Evolutionary conservation across 2,888 invertebrate genomes (phyloP).

Genomic region (Phortica magna): DNA sequence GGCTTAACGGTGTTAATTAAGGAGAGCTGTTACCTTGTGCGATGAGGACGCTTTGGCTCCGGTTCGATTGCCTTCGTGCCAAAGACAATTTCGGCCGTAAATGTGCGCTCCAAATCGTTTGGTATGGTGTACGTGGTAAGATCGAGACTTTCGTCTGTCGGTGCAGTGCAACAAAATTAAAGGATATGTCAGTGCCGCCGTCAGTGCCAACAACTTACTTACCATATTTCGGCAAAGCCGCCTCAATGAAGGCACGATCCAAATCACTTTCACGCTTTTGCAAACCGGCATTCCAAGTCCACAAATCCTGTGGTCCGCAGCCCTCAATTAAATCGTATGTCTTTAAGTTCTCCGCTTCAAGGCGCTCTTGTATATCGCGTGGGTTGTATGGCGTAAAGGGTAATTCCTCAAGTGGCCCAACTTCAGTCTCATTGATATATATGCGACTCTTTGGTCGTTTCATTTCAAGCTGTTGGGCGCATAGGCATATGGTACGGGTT

Average conservation of each 20-base stretch:
- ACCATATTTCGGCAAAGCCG: slow-evolving; percentile 65
- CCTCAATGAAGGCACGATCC: slow-evolving; percentile 61
- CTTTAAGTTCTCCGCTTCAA: slow-evolving; percentile 65
- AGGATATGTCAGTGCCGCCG: neutral
- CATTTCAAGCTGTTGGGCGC: slow-evolving; percentile 65
- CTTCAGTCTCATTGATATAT: slow-evolving; percentile 71
- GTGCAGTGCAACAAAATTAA: neutral
- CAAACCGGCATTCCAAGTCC: slow-evolving; percentile 72
- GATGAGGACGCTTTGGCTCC: slow-evolving; percentile 47
- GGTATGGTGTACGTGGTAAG: slow-evolving; percentile 67
- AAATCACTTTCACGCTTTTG: slow-evolving; percentile 63
- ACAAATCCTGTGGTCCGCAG: slow-evolving; percentile 61
- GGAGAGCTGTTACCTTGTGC: slow-evolving; percentile 47
- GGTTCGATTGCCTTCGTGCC: slow-evolving; percentile 63
- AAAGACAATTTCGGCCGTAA: slow-evolving; percentile 68
- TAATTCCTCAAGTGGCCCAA: slow-evolving; percentile 57
- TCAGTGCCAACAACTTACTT: slow-evolving; percentile 41
- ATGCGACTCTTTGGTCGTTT: slow-evolving; percentile 75
- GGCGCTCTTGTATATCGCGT: slow-evolving; percentile 69
- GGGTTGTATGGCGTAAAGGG: slow-evolving; percentile 74
- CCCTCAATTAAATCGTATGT: slow-evolving; percentile 66
- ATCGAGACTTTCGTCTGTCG: slow-evolving; percentile 58
- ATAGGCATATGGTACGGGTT: neutral
- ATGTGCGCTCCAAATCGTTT: slow-evolving; percentile 71
- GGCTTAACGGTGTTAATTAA: neutral